Percentiles rank a stretch among this genome's conserved stretches.
Evolutionary conservation across 2,113 vertebrate species (phyloP).

Genomic region (Gulo gulo): DNA sequence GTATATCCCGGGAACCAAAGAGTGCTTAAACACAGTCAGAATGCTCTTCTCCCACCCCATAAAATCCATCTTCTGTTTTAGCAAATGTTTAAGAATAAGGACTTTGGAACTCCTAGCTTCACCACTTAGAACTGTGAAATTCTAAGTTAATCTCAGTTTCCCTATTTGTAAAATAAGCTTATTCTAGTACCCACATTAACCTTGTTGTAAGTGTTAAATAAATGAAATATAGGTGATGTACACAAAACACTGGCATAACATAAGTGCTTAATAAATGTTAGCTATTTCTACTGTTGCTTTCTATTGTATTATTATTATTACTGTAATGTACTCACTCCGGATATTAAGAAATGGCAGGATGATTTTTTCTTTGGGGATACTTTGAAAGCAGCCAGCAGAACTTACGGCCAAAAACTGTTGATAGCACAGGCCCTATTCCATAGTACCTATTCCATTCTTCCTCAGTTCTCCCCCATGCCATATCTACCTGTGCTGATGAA

Average conservation of each 20-base stretch:
- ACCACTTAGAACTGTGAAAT: neutral
- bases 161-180: neutral
- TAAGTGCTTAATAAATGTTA: neutral
- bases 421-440: neutral
- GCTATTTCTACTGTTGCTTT: neutral
- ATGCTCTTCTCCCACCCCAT: neutral
- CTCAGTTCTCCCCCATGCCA: neutral
- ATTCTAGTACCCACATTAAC: neutral
- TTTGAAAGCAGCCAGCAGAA: neutral
- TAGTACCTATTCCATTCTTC: neutral
- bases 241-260: neutral
- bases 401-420: neutral
- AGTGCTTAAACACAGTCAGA: neutral
- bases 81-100: neutral
- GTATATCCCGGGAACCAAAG: neutral
- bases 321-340: neutral
- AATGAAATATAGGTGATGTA: neutral
- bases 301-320: neutral
- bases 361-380: neutral
- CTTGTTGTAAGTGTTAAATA: neutral
- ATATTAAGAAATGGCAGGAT: slow-evolving; percentile 11
- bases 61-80: neutral
- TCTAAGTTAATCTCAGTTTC: neutral
- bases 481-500: neutral
- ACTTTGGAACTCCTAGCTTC: neutral